These are phyloP conservation scores for Neodiprion fabricii DNA, from an alignment of 1,140 invertebrate species.

Conservation along the genomic window DNA sequence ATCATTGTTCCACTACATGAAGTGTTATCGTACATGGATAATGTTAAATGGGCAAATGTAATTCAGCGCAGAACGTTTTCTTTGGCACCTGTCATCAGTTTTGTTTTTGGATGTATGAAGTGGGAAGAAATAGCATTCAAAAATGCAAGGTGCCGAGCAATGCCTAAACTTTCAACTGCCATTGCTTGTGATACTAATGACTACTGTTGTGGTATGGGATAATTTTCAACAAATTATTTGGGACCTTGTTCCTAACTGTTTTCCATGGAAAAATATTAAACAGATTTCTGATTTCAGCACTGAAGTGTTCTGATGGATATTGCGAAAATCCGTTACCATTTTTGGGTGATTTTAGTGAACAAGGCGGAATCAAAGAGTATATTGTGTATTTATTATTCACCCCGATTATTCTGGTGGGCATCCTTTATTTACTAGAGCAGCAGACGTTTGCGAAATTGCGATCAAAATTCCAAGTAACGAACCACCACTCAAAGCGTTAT, in stretches of 20 bases:
- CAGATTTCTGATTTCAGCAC: slow-evolving; percentile 21
- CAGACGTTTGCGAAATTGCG: slow-evolving; percentile 21
- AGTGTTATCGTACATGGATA: background rate
- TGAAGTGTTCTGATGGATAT: slow-evolving; percentile 42
- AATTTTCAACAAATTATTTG: background rate
- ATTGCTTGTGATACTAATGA: slow-evolving; percentile 9
- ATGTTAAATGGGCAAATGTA: slow-evolving; percentile 28
- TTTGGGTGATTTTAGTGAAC: slow-evolving; percentile 37
- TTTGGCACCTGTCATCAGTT: slow-evolving; percentile 52
- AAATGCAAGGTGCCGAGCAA: slow-evolving; percentile 50
- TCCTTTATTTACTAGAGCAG: slow-evolving; percentile 37
- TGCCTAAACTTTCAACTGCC: slow-evolving; percentile 39
- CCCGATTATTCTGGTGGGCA: slow-evolving; percentile 45
- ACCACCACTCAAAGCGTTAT: background rate
- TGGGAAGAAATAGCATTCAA: slow-evolving; percentile 42
- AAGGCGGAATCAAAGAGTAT: slow-evolving; percentile 45
- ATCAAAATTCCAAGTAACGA: background rate
- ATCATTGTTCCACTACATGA: background rate
- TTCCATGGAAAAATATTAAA: background rate
- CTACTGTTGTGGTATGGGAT: background rate
- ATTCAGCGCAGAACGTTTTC: slow-evolving; percentile 49
- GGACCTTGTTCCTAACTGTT: background rate
- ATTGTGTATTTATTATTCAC: slow-evolving; percentile 44
- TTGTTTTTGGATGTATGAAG: slow-evolving; percentile 50
- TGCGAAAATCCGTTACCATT: slow-evolving; percentile 47